These are phyloP conservation scores for Plagiodera versicolora DNA, from an alignment of 2,888 invertebrate species.

Conservation along the genomic window DNA sequence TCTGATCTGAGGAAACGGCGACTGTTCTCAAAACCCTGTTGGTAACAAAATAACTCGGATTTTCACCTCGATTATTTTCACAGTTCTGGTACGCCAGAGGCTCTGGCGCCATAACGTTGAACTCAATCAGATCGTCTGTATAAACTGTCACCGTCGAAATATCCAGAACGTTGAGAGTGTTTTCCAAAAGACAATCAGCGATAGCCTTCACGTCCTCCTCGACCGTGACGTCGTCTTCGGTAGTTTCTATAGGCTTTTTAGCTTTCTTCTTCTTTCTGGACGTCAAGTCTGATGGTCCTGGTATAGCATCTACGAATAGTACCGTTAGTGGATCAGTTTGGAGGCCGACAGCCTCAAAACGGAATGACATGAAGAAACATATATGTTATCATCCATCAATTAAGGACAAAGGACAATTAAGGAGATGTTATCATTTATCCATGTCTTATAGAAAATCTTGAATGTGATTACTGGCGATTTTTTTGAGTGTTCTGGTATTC, in stretches of 20 bases:
- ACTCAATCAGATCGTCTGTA: constrained; percentile 22
- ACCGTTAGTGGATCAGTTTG: too few species aligned
- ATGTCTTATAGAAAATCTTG: too few species aligned
- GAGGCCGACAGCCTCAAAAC: too few species aligned
- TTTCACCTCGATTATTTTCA: background rate
- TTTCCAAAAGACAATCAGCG: constrained; percentile 42
- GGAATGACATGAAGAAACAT: too few species aligned
- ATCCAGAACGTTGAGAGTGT: constrained; percentile 21
- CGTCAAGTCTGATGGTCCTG: constrained; percentile 37
- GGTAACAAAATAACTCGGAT: background rate
- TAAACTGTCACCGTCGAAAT: constrained; percentile 9
- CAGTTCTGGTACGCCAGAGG: background rate
- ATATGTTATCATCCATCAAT: too few species aligned
- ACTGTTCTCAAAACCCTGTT: too few species aligned
- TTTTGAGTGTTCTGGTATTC: too few species aligned
- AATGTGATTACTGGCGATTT: too few species aligned
- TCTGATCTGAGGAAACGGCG: too few species aligned
- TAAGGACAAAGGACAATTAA: too few species aligned
- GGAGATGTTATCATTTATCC: too few species aligned
- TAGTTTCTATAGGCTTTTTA: constrained; percentile 26
- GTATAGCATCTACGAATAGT: constrained; percentile 16
- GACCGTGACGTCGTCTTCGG: constrained; percentile 33
- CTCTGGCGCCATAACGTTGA: constrained; percentile 6
- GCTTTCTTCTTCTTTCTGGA: constrained; percentile 38
- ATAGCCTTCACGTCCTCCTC: constrained; percentile 45